phyloP scores from a whole-genome alignment of 2,113 vertebrate species.

The Numida meleagris region DNA sequence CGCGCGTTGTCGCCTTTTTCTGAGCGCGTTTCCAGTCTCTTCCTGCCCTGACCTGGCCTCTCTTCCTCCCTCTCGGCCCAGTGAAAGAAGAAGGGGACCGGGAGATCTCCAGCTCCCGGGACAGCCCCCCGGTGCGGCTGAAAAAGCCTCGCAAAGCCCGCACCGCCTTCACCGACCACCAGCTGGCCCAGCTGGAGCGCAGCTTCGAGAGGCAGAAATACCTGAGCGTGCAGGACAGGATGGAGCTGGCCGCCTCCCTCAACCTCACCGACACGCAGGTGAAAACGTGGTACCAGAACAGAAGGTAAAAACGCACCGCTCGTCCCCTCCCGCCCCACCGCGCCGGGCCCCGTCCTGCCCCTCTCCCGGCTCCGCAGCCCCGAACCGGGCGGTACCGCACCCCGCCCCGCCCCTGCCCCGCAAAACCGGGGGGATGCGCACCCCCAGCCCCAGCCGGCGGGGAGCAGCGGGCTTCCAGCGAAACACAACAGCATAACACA shows the following conservation, averaged over 20 bases:
- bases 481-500: constrained; percentile 85
- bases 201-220: constrained; percentile 98
- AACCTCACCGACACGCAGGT: constrained; percentile 99
- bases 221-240: constrained; percentile 97
- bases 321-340: not conserved
- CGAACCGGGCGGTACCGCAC: not conserved
- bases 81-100: constrained; percentile 98
- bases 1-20: accelerated
- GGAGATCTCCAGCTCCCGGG: constrained; percentile 97
- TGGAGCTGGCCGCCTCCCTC: constrained; percentile 97
- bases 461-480: constrained; percentile 53
- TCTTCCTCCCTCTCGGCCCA: constrained; percentile 61
- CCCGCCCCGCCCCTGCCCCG: not conserved
- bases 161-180: constrained; percentile 98
- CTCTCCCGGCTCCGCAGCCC: not conserved
- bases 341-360: not conserved
- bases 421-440: not conserved
- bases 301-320: constrained; percentile 83
- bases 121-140: constrained; percentile 93
- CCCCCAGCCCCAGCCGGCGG: not conserved
- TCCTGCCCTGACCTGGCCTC: not conserved
- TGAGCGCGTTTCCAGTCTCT: not conserved
- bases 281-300: constrained; percentile 99
- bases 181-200: constrained; percentile 96
- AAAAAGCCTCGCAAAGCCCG: constrained; percentile 98